Evolutionary conservation across 2,113 vertebrate species (phyloP), one percentile per base, ranked within the genome.

Genomic region (Paraplagusia blochii): DNA sequence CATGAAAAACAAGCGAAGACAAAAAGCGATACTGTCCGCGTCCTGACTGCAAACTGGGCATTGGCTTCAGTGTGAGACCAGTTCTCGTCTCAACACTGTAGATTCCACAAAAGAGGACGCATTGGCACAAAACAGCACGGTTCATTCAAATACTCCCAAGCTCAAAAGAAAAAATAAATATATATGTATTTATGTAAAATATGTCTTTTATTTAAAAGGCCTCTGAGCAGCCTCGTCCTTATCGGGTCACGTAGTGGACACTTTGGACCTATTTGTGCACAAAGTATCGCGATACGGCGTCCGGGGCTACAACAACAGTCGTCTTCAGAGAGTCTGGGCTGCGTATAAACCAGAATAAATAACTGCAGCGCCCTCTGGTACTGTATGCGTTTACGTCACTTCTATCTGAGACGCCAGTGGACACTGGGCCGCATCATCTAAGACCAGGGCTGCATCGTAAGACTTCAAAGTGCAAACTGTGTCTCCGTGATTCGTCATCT

Each of bases 381-480:
- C 18, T 47, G 69, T 53, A 35, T 69, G 54, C 65, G 57, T 73
- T 68, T 52, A 33, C 39, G 36, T 76, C 51, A 19, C 54, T 38
- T 7, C 51, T 56, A 62, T 57, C 67, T 19, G 63, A 74, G 46
- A 72, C 66, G 63, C 49, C 66, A 50, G 63, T 49, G 54, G 57
- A 66, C 63, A 69, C n/a, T 34, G 65, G 71, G 58, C 14, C 61
- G 63, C 75, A 69, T 44, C 6, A 6, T 29, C 22, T 6, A 29
- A 29, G 68, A 65, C 66, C 58, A 56, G 54, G 77, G 72, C 72
- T 34, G 57, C 75, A 3, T 44, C 8, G 65, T 90, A 89, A 89
- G 89, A 90, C 89, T 89, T 80, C 53, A 78, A 73, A 87, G 87
- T 88, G 79, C 78, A 85, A 74, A 73, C 66, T 67, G 58, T 61